Evolutionary conservation across 2,113 vertebrate species (phyloP).

Genomic region (Cyprinus carpio): DNA sequence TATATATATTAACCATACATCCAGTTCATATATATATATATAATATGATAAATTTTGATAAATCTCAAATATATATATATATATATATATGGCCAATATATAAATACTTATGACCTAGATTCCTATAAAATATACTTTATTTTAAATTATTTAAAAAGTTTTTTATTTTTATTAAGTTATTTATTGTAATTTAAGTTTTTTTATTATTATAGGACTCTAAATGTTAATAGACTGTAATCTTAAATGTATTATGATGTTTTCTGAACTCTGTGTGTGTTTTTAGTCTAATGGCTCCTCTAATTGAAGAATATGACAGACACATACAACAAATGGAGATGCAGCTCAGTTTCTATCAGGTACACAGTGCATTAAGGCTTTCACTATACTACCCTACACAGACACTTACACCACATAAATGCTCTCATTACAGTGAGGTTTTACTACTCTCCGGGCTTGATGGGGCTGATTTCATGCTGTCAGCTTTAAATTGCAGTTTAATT

Average conservation of each 20-base stretch:
- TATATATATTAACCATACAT: no score
- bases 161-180: no score
- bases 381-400: neutral
- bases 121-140: no score
- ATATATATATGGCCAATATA: no score
- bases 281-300: constrained; percentile 79
- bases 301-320: constrained; percentile 81
- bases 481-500: constrained; percentile 8
- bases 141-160: no score
- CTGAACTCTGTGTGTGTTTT: constrained; percentile 37
- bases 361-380: neutral
- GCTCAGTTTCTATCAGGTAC: constrained; percentile 80
- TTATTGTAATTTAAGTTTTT: neutral
- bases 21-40: no score
- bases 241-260: neutral
- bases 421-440: neutral
- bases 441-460: neutral
- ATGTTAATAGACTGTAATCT: neutral
- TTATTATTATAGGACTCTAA: neutral
- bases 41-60: no score
- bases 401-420: neutral
- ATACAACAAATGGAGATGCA: constrained; percentile 81
- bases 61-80: no score
- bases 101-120: no score
- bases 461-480: constrained; percentile 20